These are phyloP conservation scores for Nebria brevicollis DNA, from an alignment of 2,888 invertebrate genomes.

Conservation along the genomic window DNA sequence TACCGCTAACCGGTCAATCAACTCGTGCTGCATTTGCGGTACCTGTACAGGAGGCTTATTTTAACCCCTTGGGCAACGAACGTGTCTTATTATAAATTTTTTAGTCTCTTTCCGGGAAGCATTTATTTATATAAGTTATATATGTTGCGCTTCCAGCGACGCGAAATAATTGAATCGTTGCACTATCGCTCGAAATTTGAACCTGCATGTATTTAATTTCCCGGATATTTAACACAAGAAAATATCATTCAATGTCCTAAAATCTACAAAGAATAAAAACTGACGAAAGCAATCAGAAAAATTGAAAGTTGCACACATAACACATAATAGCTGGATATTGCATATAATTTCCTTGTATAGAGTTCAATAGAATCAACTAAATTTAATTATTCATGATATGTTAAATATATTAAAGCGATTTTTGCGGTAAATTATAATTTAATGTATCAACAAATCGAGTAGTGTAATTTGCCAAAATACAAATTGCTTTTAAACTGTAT, in stretches of 20 bases:
- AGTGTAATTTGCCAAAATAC: no score
- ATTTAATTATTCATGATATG: no score
- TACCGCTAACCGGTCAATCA: conserved; percentile 26
- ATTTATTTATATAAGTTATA: neutral
- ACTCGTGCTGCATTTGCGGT: conserved; percentile 4
- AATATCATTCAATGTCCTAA: neutral
- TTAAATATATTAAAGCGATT: no score
- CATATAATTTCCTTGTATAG: no score
- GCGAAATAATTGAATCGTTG: neutral
- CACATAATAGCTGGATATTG: no score
- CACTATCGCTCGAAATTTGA: neutral
- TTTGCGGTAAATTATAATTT: no score
- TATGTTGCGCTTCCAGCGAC: neutral
- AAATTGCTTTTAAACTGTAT: no score
- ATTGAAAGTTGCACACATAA: no score
- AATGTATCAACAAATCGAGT: no score
- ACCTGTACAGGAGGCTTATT: neutral
- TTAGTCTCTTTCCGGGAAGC: neutral
- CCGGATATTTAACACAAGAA: neutral
- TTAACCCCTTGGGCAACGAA: neutral
- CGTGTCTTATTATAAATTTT: neutral
- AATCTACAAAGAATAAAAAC: no score
- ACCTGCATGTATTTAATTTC: neutral
- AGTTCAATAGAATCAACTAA: no score
- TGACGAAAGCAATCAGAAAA: no score